These are phyloP conservation scores for Spodoptera frugiperda DNA, from an alignment of 1,140 invertebrate genomes.

Conservation along the genomic window DNA sequence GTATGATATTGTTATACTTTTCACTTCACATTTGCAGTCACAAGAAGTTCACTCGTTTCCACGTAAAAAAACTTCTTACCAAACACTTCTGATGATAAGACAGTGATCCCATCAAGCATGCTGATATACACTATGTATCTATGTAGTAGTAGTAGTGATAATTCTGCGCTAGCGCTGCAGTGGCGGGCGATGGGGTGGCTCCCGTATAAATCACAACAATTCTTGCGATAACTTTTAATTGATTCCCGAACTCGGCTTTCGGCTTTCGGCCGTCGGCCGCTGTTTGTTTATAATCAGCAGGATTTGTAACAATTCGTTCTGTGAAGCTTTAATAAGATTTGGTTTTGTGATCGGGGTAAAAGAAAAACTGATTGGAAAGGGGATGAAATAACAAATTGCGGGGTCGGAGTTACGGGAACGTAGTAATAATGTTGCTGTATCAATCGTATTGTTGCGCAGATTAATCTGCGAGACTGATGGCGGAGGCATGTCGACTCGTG, in stretches of 20 bases:
- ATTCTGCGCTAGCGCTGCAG: not conserved
- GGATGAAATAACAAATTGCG: constrained; percentile 14
- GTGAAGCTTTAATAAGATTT: constrained; percentile 36
- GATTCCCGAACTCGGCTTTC: constrained; percentile 41
- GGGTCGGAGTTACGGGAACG: not conserved
- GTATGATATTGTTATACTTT: no score
- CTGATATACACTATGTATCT: not conserved
- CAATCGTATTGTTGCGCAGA: not conserved
- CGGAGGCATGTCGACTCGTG: no score
- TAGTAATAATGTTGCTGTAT: not conserved
- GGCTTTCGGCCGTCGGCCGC: constrained; percentile 13
- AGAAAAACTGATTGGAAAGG: constrained; percentile 29
- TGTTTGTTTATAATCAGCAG: constrained; percentile 41
- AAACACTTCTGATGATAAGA: no score
- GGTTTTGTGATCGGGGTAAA: constrained; percentile 17
- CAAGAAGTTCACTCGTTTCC: no score
- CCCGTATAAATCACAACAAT: constrained; percentile 42
- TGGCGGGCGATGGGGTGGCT: constrained; percentile 5
- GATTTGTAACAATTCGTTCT: constrained; percentile 36
- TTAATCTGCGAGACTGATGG: not conserved
- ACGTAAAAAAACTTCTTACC: no score
- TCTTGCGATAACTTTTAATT: constrained; percentile 45
- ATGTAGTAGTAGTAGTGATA: not conserved
- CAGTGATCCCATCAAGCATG: no score
- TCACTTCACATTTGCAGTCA: no score